Evolutionary conservation across 2,797 vertebrate species (phyloP), one percentile per base, ranked within the genome.

Genomic region (Adelosebastes latens): DNA sequence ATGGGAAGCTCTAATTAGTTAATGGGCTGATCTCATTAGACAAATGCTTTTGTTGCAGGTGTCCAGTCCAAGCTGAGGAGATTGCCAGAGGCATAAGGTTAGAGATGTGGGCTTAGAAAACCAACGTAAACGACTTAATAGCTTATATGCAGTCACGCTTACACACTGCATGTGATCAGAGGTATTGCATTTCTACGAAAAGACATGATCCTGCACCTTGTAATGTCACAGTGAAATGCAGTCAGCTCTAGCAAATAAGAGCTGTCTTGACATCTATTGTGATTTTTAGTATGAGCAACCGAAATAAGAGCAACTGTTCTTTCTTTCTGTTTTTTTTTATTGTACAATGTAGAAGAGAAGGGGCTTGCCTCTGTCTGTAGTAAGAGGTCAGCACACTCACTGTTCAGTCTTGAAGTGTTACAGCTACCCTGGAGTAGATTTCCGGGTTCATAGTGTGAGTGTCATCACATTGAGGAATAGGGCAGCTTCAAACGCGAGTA

Each of bases 21-120:
- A 93, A 92, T 89, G 90, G 87, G 83, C 87, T 91, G 82, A 89
- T 91, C 91, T 95, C 91, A 95, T 96, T 94, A 94, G 88, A 89
- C 61, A 94, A 93, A 94, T 93, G 91, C 86, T 89, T 92, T 86
- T 91, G 92, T 91, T 93, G 89, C 82, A 87, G 88, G 92, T 89
- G 88, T 92, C 91, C 91, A 81, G 80, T 86, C 85, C 77, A 58
- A 88, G 87, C 69, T 86, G 86, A 93, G 82, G 89, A 92, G 89
- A 92, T 84, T 92, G 90, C 86, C 81, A 13, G 77, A 83, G 85
- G 92, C 87, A 90, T 83, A 85, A 89, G 77, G 91, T 87, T 87
- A 91, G 88, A 68, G 79, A 91, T 83, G 77, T 78, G 72, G 79
- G 83, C 80, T 93, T 89, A 91, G 55, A 78, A 68, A 88, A 87